These are phyloP conservation scores for Drosophila repletoides DNA, from an alignment of 1,140 invertebrate species.

Conservation along the genomic window DNA sequence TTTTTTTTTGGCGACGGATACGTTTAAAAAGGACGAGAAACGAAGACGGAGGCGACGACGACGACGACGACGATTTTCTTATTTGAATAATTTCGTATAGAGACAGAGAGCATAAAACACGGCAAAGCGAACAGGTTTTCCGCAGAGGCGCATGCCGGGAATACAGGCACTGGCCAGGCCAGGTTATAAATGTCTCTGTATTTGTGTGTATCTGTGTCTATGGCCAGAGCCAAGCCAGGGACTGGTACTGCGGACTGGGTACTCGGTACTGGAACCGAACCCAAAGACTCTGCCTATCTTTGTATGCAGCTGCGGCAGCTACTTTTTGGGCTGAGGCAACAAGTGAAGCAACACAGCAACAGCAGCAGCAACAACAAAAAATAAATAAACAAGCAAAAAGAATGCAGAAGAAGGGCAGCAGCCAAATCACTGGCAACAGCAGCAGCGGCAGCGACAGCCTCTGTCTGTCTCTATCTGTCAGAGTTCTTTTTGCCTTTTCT, in stretches of 20 bases:
- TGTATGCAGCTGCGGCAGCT: slow-evolving; percentile 46
- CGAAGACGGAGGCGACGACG: slow-evolving; percentile 20
- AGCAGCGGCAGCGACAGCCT: slow-evolving; percentile 48
- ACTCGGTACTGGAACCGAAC: slow-evolving; percentile 28
- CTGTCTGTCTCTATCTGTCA: slow-evolving; percentile 30
- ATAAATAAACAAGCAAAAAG: slow-evolving; percentile 69
- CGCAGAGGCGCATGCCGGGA: slow-evolving; percentile 51
- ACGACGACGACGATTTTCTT: slow-evolving; percentile 62
- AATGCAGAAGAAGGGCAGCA: slow-evolving; percentile 74
- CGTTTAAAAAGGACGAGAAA: slow-evolving; percentile 34
- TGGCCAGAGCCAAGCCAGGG: slow-evolving; percentile 50
- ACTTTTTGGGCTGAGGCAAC: slow-evolving; percentile 49
- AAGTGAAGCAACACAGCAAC: slow-evolving; percentile 64
- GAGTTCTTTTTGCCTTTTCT: slow-evolving; percentile 36
- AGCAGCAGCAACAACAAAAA: slow-evolving; percentile 36
- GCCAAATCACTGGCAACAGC: slow-evolving; percentile 52
- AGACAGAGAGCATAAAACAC: slow-evolving; percentile 39
- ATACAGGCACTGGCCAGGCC: slow-evolving; percentile 18
- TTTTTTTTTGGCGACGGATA: background rate
- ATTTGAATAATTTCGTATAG: slow-evolving; percentile 77
- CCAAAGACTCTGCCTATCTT: slow-evolving; percentile 8
- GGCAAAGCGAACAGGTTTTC: slow-evolving; percentile 67
- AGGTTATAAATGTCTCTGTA: slow-evolving; percentile 19
- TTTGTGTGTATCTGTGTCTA: slow-evolving; percentile 48
- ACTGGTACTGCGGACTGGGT: too few relatives aligned